Conservation (phyloP, 2,113 vertebrate species). For the Sapajus apella region DNA sequence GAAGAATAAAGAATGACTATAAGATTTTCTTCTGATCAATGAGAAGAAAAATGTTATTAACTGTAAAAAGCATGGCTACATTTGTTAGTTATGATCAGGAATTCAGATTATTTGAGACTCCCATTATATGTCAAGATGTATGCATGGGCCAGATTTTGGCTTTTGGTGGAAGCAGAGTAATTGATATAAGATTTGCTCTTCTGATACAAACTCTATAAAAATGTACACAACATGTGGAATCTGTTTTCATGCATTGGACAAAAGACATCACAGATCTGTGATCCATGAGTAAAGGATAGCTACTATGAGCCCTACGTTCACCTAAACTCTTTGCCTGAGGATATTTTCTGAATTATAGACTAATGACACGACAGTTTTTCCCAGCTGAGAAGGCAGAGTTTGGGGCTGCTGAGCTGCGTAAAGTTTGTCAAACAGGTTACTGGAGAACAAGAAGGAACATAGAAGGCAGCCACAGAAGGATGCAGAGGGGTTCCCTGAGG, state of each 20-base stretch:
- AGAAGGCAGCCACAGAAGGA: not conserved
- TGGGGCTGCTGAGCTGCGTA: not conserved
- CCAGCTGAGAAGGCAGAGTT: not conserved
- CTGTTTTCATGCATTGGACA: not conserved
- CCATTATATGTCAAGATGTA: not conserved
- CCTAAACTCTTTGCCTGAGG: not conserved
- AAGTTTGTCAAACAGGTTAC: not conserved
- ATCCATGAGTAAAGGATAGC: not conserved
- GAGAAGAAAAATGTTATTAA: not conserved
- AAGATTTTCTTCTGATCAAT: not conserved
- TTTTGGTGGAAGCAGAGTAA: not conserved
- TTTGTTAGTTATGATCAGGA: not conserved
- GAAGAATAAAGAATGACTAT: not conserved
- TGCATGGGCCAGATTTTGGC: not conserved
- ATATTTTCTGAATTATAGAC: not conserved
- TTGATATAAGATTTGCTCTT: not conserved
- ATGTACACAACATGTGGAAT: not conserved
- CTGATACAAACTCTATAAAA: not conserved
- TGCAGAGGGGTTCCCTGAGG: not conserved
- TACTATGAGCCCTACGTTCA: not conserved
- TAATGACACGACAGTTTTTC: not conserved
- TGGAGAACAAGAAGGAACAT: rapidly evolving
- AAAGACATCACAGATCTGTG: not conserved
- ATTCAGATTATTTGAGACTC: not conserved
- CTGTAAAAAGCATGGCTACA: not conserved